phyloP scores from a whole-genome alignment of 2,888 invertebrate genomes.

The Drosophila pseudotalamancana region DNA sequence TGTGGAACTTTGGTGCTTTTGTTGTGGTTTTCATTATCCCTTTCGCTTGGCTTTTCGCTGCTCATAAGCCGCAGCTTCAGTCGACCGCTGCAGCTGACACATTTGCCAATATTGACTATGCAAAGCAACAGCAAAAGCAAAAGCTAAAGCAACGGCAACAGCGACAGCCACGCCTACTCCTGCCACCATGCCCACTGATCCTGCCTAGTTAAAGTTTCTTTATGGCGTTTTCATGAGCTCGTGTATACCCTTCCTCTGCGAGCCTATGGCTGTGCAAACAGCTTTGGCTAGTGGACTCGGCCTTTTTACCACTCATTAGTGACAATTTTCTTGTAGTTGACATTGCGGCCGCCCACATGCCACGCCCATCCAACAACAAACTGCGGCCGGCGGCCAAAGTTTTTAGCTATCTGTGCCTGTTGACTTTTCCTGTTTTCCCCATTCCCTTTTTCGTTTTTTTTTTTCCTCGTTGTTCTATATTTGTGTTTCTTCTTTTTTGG shows the following conservation, averaged over 20 bases:
- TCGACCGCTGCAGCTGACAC: slow-evolving; percentile 70
- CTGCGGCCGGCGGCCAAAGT: slow-evolving; percentile 41
- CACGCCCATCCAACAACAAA: slow-evolving; percentile 45
- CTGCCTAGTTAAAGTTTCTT: slow-evolving; percentile 31
- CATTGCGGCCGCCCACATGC: slow-evolving; percentile 64
- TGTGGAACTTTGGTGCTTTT: slow-evolving; percentile 72
- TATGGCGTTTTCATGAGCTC: slow-evolving; percentile 21
- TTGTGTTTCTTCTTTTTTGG: slow-evolving; percentile 6
- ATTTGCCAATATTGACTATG: slow-evolving; percentile 79
- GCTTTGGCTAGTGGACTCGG: slow-evolving; percentile 60
- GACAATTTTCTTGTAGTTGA: slow-evolving; percentile 81
- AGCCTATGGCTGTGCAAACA: slow-evolving; percentile 60
- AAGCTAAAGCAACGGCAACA: slow-evolving; percentile 12
- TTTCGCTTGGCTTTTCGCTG: slow-evolving; percentile 62
- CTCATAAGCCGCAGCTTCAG: slow-evolving; percentile 54
- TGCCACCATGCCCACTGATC: slow-evolving; percentile 11
- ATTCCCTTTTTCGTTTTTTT: background rate
- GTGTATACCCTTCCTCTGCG: slow-evolving; percentile 5
- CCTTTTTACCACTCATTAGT: slow-evolving; percentile 80
- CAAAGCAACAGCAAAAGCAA: slow-evolving; percentile 28
- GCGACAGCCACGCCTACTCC: slow-evolving; percentile 1
- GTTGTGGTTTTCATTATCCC: slow-evolving; percentile 80
- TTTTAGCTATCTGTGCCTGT: slow-evolving; percentile 41
- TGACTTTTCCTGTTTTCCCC: slow-evolving; percentile 5
- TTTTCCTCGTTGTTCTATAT: background rate